These are phyloP conservation scores for Callyntrura sp. DNA, from an alignment of 2,888 invertebrate species.

Conservation along the genomic window DNA sequence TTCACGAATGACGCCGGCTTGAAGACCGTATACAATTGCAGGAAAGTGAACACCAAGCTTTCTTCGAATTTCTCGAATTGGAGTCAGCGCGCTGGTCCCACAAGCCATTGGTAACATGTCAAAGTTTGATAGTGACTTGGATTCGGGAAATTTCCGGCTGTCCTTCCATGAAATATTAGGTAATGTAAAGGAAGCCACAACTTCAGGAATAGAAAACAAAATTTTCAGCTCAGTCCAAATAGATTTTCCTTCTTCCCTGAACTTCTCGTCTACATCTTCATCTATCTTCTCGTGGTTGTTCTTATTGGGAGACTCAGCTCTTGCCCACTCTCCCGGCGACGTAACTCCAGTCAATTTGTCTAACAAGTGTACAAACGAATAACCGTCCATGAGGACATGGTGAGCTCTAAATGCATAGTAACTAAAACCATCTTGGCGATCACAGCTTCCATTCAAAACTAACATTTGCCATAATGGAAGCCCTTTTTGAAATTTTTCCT, in stretches of 20 bases:
- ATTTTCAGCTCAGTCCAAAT: slow-evolving; percentile 51
- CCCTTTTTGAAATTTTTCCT: slow-evolving; percentile 61
- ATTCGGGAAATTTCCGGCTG: slow-evolving; percentile 36
- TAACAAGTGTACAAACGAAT: slow-evolving; percentile 74
- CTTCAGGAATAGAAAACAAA: slow-evolving; percentile 60
- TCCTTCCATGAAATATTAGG: slow-evolving; percentile 50
- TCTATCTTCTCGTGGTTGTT: background rate
- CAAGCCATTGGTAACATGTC: slow-evolving; percentile 77
- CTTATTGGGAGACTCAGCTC: slow-evolving; percentile 2
- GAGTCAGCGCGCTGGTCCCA: slow-evolving; percentile 62
- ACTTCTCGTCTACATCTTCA: slow-evolving; percentile 18
- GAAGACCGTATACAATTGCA: slow-evolving; percentile 72
- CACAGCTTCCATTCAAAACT: slow-evolving; percentile 25
- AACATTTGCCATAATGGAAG: slow-evolving; percentile 75
- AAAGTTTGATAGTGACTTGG: slow-evolving; percentile 63
- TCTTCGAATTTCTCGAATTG: slow-evolving; percentile 64
- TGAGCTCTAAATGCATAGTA: slow-evolving; percentile 70
- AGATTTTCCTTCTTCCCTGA: background rate
- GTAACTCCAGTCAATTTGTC: slow-evolving; percentile 70
- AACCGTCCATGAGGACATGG: slow-evolving; percentile 75
- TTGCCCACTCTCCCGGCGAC: slow-evolving; percentile 54
- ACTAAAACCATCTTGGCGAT: slow-evolving; percentile 1
- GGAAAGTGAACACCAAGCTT: slow-evolving; percentile 75
- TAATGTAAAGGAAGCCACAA: slow-evolving; percentile 45
- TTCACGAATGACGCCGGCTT: slow-evolving; percentile 71